phyloP scores from a whole-genome alignment of 2,113 vertebrate genomes.

The Poicephalus gulielmi region DNA sequence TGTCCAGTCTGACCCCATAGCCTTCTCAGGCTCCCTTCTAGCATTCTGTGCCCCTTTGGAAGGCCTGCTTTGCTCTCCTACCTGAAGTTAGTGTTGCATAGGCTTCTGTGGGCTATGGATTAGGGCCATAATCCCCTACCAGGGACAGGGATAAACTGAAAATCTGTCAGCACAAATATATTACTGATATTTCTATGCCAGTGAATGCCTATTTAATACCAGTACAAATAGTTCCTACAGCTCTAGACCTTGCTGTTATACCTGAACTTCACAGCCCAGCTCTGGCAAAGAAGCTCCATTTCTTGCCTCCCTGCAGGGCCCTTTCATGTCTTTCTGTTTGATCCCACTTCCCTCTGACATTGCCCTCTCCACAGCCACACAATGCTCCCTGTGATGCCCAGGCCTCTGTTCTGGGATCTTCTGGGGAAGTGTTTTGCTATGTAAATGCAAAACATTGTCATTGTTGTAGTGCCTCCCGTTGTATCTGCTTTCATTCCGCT shows the following conservation, averaged over 20 bases:
- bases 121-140: not conserved
- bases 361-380: not conserved
- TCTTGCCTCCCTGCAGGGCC: not conserved
- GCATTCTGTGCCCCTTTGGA: not conserved
- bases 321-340: not conserved
- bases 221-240: not conserved
- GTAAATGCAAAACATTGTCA: not conserved
- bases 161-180: not conserved
- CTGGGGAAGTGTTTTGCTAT: not conserved
- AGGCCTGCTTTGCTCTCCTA: not conserved
- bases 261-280: not conserved
- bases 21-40: not conserved
- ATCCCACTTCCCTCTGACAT: not conserved
- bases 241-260: not conserved
- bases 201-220: not conserved
- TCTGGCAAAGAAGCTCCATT: not conserved
- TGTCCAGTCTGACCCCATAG: fast-evolving
- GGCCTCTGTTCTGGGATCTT: not conserved
- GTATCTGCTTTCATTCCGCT: not conserved
- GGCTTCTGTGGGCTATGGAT: not conserved
- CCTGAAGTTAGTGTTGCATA: too few species aligned
- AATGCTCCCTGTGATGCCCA: not conserved
- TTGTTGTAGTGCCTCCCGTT: not conserved
- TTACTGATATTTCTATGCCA: not conserved
- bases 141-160: not conserved